A percentile compares a stretch with the other conserved stretches of the same genome.
These are phyloP conservation scores for fruit fly (Drosophila melanogaster) DNA, from an alignment of 1,140 invertebrate genomes.

Conservation along the genomic window DNA sequence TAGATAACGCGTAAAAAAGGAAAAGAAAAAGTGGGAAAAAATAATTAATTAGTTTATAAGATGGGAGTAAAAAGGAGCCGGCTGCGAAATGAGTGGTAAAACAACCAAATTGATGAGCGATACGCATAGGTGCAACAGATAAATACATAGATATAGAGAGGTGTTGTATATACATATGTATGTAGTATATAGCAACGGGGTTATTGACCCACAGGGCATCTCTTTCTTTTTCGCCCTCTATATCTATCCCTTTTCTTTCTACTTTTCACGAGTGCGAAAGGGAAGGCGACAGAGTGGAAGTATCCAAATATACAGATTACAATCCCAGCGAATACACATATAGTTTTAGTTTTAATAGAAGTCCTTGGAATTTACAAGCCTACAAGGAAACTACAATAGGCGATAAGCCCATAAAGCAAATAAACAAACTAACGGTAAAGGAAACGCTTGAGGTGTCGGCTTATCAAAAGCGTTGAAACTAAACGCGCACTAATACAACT, in stretches of 20 bases:
- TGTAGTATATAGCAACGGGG: neutral
- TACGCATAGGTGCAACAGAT: conserved; percentile 15
- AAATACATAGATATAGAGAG: neutral
- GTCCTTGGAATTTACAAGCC: neutral
- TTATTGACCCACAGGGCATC: conserved; percentile 21
- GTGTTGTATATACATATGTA: neutral
- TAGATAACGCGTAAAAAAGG: conserved; percentile 45
- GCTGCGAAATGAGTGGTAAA: conserved; percentile 17
- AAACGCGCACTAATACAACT: neutral
- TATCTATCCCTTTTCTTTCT: conserved; percentile 12
- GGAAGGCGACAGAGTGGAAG: neutral
- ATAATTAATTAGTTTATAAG: conserved; percentile 71
- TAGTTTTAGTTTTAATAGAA: too few relatives aligned
- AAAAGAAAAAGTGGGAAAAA: conserved; percentile 67
- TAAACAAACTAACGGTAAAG: conserved; percentile 14
- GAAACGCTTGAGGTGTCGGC: neutral
- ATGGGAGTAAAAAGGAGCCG: conserved; percentile 33
- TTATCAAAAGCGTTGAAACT: conserved; percentile 6
- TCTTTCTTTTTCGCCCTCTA: conserved; percentile 19
- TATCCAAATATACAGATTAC: neutral
- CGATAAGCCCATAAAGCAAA: conserved; percentile 11
- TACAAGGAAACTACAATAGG: neutral
- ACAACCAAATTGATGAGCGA: conserved; percentile 9
- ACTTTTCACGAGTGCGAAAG: conserved; percentile 2
- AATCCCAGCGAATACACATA: neutral